Evolutionary conservation across 2,797 vertebrate species (phyloP).

Genomic region (Vireo griseus): DNA sequence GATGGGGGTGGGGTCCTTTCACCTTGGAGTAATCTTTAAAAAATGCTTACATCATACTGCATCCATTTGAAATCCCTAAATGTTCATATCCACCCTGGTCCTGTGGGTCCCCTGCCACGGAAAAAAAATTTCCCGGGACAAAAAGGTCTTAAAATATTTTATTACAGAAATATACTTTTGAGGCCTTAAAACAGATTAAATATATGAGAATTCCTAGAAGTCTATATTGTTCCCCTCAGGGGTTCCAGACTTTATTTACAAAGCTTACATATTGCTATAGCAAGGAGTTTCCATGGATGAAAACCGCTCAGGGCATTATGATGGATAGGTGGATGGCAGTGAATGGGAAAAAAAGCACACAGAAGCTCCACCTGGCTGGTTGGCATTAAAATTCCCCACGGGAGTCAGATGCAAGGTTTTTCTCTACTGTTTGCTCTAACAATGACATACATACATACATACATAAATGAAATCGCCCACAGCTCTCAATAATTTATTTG

Average conservation of each 20-base stretch:
- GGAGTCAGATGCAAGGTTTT: slow-evolving; percentile 24
- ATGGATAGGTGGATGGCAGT: not conserved
- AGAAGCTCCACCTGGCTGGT: slow-evolving; percentile 6
- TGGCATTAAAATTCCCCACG: not conserved
- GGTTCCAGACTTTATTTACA: slow-evolving; percentile 35
- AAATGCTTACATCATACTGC: slow-evolving; percentile 22
- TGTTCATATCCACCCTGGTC: slow-evolving; percentile 13
- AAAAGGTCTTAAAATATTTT: slow-evolving; percentile 45
- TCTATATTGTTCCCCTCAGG: slow-evolving; percentile 14
- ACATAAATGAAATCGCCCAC: slow-evolving; percentile 10
- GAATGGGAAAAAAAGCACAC: not conserved
- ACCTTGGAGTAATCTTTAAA: slow-evolving; percentile 29
- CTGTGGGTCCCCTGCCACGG: slow-evolving; percentile 21
- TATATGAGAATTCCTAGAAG: slow-evolving; percentile 49
- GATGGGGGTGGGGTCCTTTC: not conserved
- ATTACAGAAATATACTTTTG: slow-evolving; percentile 47
- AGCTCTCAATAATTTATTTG: slow-evolving; percentile 53
- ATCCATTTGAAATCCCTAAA: not conserved
- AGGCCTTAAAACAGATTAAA: slow-evolving; percentile 34
- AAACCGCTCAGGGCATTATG: not conserved
- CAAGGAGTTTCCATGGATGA: slow-evolving; percentile 5
- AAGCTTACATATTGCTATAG: slow-evolving; percentile 15
- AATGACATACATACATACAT: slow-evolving; percentile 9
- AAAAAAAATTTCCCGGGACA: slow-evolving; percentile 43
- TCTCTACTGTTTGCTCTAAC: slow-evolving; percentile 31